Base-by-base conservation (phyloP, 2,888 invertebrate genomes). In the Microctonus aethiopoides region DNA sequence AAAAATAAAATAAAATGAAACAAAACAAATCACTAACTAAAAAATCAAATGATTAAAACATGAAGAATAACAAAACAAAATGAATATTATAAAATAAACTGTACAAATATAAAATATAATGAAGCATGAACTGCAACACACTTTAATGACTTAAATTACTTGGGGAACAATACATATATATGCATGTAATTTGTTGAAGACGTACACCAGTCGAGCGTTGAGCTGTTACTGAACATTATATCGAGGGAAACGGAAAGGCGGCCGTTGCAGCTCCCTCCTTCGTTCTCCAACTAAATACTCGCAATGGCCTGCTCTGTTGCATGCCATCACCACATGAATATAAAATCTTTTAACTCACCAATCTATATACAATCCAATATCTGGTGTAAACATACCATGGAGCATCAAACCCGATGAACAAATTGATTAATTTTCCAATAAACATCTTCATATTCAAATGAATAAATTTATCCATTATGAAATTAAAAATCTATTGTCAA, bases 1-100 rank as follows among this genome's bases (percentile, higher is more conserved):
- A 71, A 73, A 72, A 71, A 64, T 32, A 74, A 72, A 62, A 60
- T 36, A 34, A 36, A 46, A n/a, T n/a, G n/a, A 71, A 66, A 72
- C 67, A 57, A 72, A 13, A 70, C 68, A 68, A 70, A 71, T 56
- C 51, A 68, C 60, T 41, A 68, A 29, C 51, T 56, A 52, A 39
- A 52, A 51, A 29, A 66, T 52, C n/a, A 68, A 56, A 39, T 56
- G 41, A 59, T 61, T 32, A 59, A 52, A 52, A 34, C 34, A 51
- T 59, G 26, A 67, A 67, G 26, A 57, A 32, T 2, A 66, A 39
- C n/a, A 29, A 2, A n/a, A 36, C 26, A 59, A 16, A 69, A 59
- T 59, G 24, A 51, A 60, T 46, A 57, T 20, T n/a, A 34, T 67
- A 54, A 29, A 41, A 66, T 41, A n/a, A 26, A 20, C 41, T 22